A percentile compares a stretch with the other conserved stretches of the same genome.
These are phyloP conservation scores for Drosophila nannoptera DNA, from an alignment of 1,140 invertebrate species.

Conservation along the genomic window DNA sequence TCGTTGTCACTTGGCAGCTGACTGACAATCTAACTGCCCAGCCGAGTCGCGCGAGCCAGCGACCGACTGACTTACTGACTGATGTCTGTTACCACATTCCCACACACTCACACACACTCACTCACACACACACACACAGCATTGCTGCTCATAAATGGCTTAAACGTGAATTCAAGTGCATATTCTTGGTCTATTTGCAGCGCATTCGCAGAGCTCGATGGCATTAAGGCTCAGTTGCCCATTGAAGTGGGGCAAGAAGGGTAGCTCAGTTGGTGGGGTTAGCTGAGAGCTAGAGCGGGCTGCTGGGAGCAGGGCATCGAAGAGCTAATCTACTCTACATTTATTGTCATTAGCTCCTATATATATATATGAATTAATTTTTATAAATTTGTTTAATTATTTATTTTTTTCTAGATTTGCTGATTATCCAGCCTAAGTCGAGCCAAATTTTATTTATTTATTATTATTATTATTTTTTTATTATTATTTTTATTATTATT, in stretches of 20 bases:
- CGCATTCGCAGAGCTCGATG: constrained; percentile 38
- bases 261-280: background rate
- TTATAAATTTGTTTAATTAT: too few species aligned
- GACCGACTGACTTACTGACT: constrained; percentile 43
- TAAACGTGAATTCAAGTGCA: constrained; percentile 36
- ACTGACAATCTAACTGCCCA: constrained; percentile 34
- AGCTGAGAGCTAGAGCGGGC: too few species aligned
- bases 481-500: too few species aligned
- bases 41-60: too few species aligned
- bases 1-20: constrained; percentile 51
- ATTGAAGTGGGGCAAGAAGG: background rate
- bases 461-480: too few species aligned
- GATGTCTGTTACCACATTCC: constrained; percentile 50
- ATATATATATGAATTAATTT: too few species aligned
- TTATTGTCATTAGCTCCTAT: too few species aligned
- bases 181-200: constrained; percentile 46
- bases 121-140: constrained; percentile 1
- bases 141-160: constrained; percentile 19
- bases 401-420: too few species aligned
- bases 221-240: background rate
- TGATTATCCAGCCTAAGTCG: too few species aligned
- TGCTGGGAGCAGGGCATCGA: too few species aligned
- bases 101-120: constrained; percentile 28
- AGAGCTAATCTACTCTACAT: too few species aligned
- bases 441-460: too few species aligned